These are phyloP conservation scores for Bufo gargarizans DNA, from an alignment of 2,113 vertebrate species.

Conservation along the genomic window DNA sequence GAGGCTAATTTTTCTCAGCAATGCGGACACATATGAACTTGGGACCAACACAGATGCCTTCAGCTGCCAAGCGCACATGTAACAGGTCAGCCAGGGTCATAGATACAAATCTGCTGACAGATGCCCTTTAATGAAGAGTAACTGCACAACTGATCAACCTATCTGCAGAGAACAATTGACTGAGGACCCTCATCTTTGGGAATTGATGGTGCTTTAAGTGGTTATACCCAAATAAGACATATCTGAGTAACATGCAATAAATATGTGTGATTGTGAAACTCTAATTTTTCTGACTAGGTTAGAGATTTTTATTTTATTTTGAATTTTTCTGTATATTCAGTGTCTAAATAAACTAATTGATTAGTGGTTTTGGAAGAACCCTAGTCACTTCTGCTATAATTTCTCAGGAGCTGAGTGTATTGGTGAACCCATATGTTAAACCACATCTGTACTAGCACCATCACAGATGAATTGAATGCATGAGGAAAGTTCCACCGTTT, in stretches of 20 bases:
- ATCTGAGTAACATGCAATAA: neutral
- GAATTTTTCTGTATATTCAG: neutral
- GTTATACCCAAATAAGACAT: neutral
- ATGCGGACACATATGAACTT: too few species aligned
- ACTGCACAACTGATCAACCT: too few species aligned
- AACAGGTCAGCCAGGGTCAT: too few species aligned
- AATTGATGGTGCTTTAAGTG: neutral
- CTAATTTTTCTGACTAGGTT: neutral
- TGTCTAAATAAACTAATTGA: neutral
- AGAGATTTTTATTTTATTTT: neutral
- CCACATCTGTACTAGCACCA: neutral
- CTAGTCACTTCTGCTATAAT: neutral
- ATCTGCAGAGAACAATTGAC: too few species aligned
- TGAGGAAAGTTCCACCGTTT: conserved; percentile 27
- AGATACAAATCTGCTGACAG: too few species aligned
- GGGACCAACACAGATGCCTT: too few species aligned
- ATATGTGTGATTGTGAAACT: neutral
- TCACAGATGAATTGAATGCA: neutral
- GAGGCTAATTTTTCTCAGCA: too few species aligned
- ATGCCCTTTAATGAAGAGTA: too few species aligned
- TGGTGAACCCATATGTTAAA: neutral
- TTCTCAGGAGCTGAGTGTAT: neutral
- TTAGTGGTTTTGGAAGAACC: neutral
- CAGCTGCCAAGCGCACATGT: too few species aligned
- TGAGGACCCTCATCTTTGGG: neutral